Evolutionary conservation across 2,113 vertebrate species (phyloP).

Genomic region (Sapayoa aenigma): DNA sequence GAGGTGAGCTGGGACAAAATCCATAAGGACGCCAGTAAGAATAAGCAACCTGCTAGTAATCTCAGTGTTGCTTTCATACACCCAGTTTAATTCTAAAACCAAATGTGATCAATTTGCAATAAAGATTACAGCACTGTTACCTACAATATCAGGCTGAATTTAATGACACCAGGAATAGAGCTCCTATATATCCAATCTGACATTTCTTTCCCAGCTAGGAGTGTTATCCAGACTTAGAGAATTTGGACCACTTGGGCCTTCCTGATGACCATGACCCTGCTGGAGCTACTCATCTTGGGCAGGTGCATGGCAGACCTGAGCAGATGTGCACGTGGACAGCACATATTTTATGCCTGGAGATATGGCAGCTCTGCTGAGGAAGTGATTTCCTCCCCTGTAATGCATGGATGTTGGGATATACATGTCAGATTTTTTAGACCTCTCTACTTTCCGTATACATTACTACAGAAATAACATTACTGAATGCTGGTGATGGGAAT

Average conservation of each 20-base stretch:
- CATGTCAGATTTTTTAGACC: background rate
- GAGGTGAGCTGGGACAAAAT: background rate
- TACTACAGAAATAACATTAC: background rate
- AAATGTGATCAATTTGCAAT: background rate
- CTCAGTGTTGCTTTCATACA: background rate
- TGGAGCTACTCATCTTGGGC: background rate
- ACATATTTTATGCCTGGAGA: background rate
- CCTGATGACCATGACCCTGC: background rate
- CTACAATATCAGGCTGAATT: background rate
- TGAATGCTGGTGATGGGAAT: background rate
- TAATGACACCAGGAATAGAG: background rate
- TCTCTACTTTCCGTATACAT: background rate
- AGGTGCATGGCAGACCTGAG: background rate
- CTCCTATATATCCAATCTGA: background rate
- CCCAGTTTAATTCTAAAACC: background rate
- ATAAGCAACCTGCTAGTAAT: background rate
- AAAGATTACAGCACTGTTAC: background rate
- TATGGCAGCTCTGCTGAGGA: background rate
- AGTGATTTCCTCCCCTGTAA: background rate
- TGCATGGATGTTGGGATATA: background rate
- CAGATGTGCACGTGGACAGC: background rate
- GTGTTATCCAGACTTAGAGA: background rate
- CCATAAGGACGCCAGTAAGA: background rate
- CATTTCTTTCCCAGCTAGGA: background rate
- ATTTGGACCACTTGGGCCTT: background rate